These are phyloP conservation scores for Nymphicus hollandicus DNA, from an alignment of 2,113 vertebrate species.

Conservation along the genomic window DNA sequence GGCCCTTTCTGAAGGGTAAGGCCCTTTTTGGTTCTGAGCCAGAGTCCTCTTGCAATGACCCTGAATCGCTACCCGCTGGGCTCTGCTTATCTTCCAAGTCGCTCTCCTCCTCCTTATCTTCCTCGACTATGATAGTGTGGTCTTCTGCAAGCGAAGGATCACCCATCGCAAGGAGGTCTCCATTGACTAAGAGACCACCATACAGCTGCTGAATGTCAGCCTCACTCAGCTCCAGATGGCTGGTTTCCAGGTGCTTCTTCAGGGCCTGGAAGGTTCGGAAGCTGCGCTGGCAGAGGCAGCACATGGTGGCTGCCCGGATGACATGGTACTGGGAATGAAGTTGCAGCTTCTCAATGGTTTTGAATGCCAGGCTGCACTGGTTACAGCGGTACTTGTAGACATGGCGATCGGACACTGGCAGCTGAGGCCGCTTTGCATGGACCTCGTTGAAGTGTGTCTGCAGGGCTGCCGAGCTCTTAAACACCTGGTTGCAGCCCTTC, in stretches of 20 bases:
- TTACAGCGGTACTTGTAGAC: conserved; percentile 99
- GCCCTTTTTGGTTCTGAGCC: conserved; percentile 96
- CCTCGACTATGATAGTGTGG: conserved; percentile 89
- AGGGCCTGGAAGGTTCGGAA: conserved; percentile 96
- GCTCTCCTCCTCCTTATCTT: conserved; percentile 97
- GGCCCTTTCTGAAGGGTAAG: conserved; percentile 94
- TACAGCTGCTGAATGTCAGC: conserved; percentile 97
- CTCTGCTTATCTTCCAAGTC: conserved; percentile 97
- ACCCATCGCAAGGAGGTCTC: conserved; percentile 92
- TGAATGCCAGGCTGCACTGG: conserved; percentile 98
- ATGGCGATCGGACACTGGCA: conserved; percentile 95
- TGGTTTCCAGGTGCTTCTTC: conserved; percentile 97
- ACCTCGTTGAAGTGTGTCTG: conserved; percentile 96
- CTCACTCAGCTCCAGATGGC: conserved; percentile 95
- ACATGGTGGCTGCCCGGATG: conserved; percentile 97
- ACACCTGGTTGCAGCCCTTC: conserved; percentile 97
- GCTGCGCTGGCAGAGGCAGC: conserved; percentile 96
- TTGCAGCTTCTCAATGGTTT: conserved; percentile 96
- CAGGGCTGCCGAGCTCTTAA: conserved; percentile 92
- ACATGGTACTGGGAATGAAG: conserved; percentile 98
- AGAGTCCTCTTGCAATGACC: conserved; percentile 92
- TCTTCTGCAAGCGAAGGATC: conserved; percentile 90
- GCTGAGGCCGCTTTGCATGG: conserved; percentile 93
- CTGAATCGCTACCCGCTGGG: conserved; percentile 92
- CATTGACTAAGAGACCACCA: conserved; percentile 91